These are phyloP conservation scores for Drosophila paranaensis DNA, from an alignment of 2,888 invertebrate species.

Conservation along the genomic window DNA sequence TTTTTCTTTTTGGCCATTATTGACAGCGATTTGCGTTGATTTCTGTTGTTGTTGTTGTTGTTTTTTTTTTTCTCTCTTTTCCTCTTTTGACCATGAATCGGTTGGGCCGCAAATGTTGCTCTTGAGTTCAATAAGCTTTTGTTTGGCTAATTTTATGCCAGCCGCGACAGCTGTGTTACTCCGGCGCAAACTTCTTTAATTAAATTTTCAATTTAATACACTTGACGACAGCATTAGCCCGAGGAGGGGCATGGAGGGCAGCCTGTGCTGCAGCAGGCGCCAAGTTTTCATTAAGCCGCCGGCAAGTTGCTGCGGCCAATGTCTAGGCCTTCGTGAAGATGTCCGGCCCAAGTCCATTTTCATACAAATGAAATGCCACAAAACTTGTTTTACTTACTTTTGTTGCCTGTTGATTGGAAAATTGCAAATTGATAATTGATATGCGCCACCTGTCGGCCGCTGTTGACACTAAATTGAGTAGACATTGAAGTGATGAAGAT, in stretches of 20 bases:
- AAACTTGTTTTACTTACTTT: constrained; percentile 44
- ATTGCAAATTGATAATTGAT: constrained; percentile 58
- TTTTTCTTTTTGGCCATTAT: constrained; percentile 52
- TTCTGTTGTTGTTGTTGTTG: neutral
- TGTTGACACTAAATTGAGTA: constrained; percentile 42
- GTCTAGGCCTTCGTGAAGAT: constrained; percentile 48
- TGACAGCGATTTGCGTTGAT: constrained; percentile 75
- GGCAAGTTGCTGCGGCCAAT: constrained; percentile 25
- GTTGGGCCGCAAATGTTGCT: constrained; percentile 20
- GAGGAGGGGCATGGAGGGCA: neutral
- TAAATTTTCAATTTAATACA: constrained; percentile 74
- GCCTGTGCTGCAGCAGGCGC: constrained; percentile 57
- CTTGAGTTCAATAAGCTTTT: constrained; percentile 74
- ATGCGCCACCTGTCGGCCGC: constrained; percentile 54
- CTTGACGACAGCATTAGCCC: constrained; percentile 42
- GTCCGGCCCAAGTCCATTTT: constrained; percentile 55
- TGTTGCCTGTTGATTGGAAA: constrained; percentile 37
- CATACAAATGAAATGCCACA: constrained; percentile 65
- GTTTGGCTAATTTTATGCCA: constrained; percentile 73
- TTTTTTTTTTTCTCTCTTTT: neutral
- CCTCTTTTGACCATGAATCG: constrained; percentile 61
- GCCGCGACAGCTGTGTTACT: constrained; percentile 15
- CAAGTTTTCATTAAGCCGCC: constrained; percentile 68
- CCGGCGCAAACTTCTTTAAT: constrained; percentile 65
- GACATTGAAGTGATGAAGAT: constrained; percentile 18